phyloP scores from a whole-genome alignment of 1,140 invertebrate species.

The Nasonia giraulti region DNA sequence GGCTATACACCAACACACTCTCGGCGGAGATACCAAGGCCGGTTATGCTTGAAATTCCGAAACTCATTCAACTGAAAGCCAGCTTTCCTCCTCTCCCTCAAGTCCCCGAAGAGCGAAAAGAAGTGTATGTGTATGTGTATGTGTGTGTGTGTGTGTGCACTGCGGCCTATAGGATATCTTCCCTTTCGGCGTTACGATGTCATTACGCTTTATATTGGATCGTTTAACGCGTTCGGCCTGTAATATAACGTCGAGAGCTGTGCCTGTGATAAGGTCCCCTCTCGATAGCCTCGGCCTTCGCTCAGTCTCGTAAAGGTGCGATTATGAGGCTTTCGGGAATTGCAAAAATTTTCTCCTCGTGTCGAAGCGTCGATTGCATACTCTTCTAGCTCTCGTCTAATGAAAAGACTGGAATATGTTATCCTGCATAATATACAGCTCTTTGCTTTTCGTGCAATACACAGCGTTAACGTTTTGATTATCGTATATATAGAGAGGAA shows the following conservation, averaged over 20 bases:
- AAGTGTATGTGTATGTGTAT: background rate
- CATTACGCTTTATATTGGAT: constrained; percentile 61
- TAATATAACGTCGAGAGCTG: constrained; percentile 53
- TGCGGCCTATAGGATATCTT: background rate
- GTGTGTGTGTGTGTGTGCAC: background rate
- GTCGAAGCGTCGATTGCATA: background rate
- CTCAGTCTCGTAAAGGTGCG: constrained; percentile 1
- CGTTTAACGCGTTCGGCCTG: constrained; percentile 53
- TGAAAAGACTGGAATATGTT: no score
- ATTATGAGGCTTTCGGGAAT: constrained; percentile 19
- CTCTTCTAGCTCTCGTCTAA: background rate
- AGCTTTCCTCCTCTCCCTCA: background rate
- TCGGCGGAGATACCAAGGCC: background rate
- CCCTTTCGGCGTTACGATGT: constrained; percentile 53
- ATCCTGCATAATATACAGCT: no score
- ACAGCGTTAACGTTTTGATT: background rate
- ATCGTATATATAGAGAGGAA: background rate
- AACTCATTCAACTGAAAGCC: constrained; percentile 18
- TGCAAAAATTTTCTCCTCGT: constrained; percentile 11
- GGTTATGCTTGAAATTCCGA: constrained; percentile 1
- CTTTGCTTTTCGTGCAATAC: no score
- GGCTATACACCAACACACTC: background rate
- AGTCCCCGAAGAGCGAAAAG: background rate
- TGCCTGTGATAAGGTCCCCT: constrained; percentile 6
- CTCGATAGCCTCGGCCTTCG: background rate